These are phyloP conservation scores for Apodemia zela DNA, from an alignment of 2,888 invertebrate species.

Conservation along the genomic window DNA sequence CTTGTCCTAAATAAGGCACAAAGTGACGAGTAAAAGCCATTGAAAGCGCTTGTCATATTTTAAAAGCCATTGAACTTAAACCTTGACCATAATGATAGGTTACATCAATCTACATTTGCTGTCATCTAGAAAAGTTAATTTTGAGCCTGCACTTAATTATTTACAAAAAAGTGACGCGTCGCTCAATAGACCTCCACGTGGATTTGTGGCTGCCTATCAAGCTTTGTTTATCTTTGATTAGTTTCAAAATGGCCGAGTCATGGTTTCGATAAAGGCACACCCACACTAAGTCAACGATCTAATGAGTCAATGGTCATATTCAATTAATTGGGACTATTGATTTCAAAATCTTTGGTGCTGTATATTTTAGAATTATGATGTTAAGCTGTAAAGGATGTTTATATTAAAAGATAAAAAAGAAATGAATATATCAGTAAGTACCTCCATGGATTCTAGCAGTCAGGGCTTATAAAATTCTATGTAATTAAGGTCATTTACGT, in stretches of 20 bases:
- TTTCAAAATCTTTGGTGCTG: background rate
- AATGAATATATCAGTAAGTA: too few species aligned
- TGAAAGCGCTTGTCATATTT: constrained; percentile 8
- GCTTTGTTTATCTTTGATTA: constrained; percentile 68
- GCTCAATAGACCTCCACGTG: constrained; percentile 17
- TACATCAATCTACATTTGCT: constrained; percentile 54
- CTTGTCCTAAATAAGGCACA: constrained; percentile 43
- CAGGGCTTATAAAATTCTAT: too few species aligned
- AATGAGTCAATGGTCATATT: constrained; percentile 12
- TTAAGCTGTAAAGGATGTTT: too few species aligned
- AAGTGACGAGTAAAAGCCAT: constrained; percentile 2
- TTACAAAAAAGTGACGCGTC: constrained; percentile 17
- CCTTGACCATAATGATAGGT: constrained; percentile 52
- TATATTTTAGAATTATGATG: too few species aligned
- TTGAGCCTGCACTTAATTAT: constrained; percentile 37
- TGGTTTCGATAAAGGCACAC: constrained; percentile 43
- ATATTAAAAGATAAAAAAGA: too few species aligned
- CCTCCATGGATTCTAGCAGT: too few species aligned
- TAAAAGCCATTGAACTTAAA: constrained; percentile 44
- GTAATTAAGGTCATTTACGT: too few species aligned
- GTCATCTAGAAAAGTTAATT: constrained; percentile 69
- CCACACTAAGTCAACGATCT: constrained; percentile 22
- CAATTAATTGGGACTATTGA: background rate
- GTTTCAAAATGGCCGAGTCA: constrained; percentile 61
- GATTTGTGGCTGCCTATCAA: constrained; percentile 42